phyloP scores from a whole-genome alignment of 2,888 invertebrate species.

The Euphydryas editha region DNA sequence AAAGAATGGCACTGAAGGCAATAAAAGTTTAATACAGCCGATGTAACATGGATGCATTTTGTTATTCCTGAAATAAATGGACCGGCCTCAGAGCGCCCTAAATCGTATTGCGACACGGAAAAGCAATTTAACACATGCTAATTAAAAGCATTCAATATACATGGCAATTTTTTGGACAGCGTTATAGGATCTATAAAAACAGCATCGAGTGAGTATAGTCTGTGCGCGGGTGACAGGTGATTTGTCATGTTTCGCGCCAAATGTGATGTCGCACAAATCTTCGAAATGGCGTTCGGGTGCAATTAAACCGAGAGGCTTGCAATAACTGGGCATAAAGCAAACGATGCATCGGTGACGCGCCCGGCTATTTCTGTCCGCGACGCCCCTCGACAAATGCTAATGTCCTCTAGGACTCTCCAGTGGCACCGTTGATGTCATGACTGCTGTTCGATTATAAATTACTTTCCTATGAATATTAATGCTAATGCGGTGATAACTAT shows the following conservation, averaged over 20 bases:
- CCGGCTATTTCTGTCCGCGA: constrained; percentile 75
- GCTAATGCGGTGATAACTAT: background rate
- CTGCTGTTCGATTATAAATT: constrained; percentile 44
- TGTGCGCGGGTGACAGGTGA: constrained; percentile 49
- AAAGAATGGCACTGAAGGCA: constrained; percentile 70
- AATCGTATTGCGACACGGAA: constrained; percentile 58
- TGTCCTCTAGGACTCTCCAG: constrained; percentile 80
- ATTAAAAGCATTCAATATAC: constrained; percentile 50
- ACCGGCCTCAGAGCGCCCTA: constrained; percentile 51
- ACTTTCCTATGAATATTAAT: constrained; percentile 23
- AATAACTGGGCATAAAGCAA: constrained; percentile 78
- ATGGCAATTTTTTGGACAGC: constrained; percentile 22
- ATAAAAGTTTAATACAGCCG: constrained; percentile 75
- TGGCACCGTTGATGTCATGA: constrained; percentile 50
- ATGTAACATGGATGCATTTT: constrained; percentile 65
- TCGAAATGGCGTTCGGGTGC: constrained; percentile 70
- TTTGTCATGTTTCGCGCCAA: constrained; percentile 73
- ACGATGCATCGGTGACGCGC: constrained; percentile 76
- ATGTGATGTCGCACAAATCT: constrained; percentile 77
- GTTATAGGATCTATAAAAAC: constrained; percentile 12
- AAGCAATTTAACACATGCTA: constrained; percentile 58
- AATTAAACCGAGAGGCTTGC: constrained; percentile 72
- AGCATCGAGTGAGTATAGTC: constrained; percentile 19
- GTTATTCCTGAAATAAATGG: constrained; percentile 64
- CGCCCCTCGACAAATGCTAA: constrained; percentile 82